Evolutionary conservation across 2,888 invertebrate species (phyloP).

Genomic region (Lasius platythorax): DNA sequence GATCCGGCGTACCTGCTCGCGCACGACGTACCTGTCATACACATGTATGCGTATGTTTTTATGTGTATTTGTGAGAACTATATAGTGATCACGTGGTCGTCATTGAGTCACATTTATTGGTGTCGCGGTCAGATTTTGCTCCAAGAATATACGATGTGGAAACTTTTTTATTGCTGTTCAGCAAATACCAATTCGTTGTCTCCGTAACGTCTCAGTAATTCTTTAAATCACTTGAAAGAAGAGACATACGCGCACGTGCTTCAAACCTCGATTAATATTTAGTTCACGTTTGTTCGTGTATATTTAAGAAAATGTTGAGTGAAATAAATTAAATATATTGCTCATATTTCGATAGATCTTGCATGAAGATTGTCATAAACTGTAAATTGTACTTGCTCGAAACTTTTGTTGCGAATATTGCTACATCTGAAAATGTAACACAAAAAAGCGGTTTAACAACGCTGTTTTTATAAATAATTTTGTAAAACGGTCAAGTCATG

Average conservation of each 20-base stretch:
- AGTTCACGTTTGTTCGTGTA: background rate
- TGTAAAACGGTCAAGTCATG: background rate
- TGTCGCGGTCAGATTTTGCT: constrained; percentile 54
- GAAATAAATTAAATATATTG: background rate
- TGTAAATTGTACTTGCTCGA: background rate
- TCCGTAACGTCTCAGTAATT: background rate
- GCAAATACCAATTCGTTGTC: background rate
- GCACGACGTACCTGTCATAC: constrained; percentile 24
- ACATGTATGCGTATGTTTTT: background rate
- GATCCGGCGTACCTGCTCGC: background rate
- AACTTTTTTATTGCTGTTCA: constrained; percentile 9
- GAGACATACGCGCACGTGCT: background rate
- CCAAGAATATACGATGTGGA: background rate
- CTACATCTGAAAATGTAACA: background rate
- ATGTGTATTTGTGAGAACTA: constrained; percentile 25
- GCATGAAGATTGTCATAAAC: background rate
- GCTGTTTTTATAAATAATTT: background rate
- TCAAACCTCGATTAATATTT: background rate
- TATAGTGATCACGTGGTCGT: constrained; percentile 66
- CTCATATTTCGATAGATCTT: background rate
- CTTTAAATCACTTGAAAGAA: background rate
- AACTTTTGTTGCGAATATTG: background rate
- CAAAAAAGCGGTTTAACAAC: background rate
- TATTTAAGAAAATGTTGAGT: background rate
- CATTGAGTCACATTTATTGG: constrained; percentile 66